Conservation (phyloP, 2,888 invertebrate genomes). For the Limnephilus lunatus region DNA sequence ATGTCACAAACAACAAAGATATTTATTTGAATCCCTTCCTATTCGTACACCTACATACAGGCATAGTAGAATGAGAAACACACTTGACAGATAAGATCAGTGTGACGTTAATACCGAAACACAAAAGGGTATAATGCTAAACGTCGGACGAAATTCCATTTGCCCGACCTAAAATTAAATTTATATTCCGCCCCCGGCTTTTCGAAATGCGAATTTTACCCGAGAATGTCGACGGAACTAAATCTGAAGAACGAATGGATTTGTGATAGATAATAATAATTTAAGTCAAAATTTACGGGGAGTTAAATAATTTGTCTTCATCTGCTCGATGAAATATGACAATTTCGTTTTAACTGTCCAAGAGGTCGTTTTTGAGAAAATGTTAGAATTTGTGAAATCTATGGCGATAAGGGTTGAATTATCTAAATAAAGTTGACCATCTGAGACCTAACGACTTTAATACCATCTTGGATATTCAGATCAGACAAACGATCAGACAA, state of each 20-base stretch:
- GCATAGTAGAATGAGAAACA: background rate
- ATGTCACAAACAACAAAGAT: background rate
- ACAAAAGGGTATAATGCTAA: background rate
- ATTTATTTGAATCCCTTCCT: background rate
- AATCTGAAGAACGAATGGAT: background rate
- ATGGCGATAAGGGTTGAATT: no score
- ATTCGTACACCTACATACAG: background rate
- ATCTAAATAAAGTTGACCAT: no score
- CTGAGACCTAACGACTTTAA: no score
- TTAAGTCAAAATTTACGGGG: background rate
- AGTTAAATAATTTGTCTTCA: background rate
- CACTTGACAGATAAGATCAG: background rate
- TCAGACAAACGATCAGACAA: no score
- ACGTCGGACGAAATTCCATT: background rate
- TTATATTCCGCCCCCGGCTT: background rate
- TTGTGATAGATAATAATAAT: background rate
- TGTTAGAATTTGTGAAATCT: no score
- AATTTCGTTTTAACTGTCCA: background rate
- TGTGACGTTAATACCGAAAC: background rate
- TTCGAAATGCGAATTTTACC: background rate
- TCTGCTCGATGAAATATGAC: background rate
- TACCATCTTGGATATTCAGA: no score
- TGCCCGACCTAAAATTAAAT: background rate
- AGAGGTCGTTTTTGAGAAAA: no score
- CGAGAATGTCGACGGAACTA: background rate